Evolutionary conservation across 1,140 invertebrate species (phyloP), one percentile per base, ranked within the genome.

Genomic region (Conus ventricosus): DNA sequence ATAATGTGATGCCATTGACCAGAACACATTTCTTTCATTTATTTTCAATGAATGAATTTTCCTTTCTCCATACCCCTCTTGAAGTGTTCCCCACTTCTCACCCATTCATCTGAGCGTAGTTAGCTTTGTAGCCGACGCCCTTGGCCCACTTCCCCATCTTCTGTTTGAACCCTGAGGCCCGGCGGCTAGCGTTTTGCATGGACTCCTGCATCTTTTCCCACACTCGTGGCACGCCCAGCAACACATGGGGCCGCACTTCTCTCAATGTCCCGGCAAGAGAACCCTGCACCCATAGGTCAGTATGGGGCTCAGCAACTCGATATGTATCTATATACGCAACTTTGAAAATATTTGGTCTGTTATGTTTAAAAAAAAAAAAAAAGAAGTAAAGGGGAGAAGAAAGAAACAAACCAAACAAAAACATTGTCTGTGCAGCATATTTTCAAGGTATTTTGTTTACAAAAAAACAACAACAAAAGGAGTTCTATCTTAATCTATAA

Each of bases 141-240:
- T 97, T 97, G 0, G 97, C 97, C 97, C 97, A 98, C 80, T 95
- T 95, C 0, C 96, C 96, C 81, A 98, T 96, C 91, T 95, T 96
- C 88, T 96, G 97, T 95, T 97, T 98, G 11, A 97, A 81, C 25
- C 94, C 92, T 2, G 96, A 96, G 60, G 96, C 97, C 25, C 96
- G 95, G 6, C 96, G 96, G 27, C 96, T 97, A 25, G 89, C 88
- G 8, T 96, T 95, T 92, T 96, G 96, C 96, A 99, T 97, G 93
- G 97, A 98, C 93, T 99, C 98, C 91, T 97, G 96, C 93, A 98
- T 98, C 94, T 99, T 99, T 94, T 99, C 98, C 97, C 97, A 99
- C 0, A 99, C 97, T 90, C 98, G 96, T 0, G 98, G 98, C 0
- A 99, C 98, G 6, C 97, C 98, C 51, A 99, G 94, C 92, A 99